Percentiles rank a stretch among this genome's conserved stretches.
phyloP scores from a whole-genome alignment of 30 jellyfish, hydroid and myxozoan genomes.

The Aurelia coerulea region DNA sequence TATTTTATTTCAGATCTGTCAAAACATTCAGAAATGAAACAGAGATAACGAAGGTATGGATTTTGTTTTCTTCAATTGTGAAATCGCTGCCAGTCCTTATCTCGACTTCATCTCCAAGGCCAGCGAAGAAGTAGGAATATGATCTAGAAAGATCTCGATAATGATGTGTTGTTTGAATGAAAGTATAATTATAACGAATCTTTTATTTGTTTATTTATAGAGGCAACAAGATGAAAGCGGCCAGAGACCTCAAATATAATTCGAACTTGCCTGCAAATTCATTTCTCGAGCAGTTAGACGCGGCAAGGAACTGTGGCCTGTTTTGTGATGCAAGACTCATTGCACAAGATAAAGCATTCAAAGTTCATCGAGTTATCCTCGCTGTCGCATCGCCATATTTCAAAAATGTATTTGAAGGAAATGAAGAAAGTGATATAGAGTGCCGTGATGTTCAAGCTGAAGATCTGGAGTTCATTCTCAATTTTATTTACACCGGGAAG shows the following conservation, averaged over 20 bases:
- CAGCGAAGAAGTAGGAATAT: too few species aligned
- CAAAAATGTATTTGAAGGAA: conserved; percentile 21
- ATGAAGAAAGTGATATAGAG: conserved; percentile 19
- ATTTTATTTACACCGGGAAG: conserved; percentile 59
- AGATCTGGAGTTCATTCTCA: conserved; percentile 51
- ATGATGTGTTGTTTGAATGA: too few species aligned
- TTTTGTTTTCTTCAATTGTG: too few species aligned
- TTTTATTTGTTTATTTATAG: background rate
- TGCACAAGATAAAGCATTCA: conserved; percentile 55
- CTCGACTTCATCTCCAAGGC: too few species aligned
- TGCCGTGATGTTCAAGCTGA: conserved; percentile 31
- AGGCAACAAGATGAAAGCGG: conserved; percentile 29
- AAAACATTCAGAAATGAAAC: too few species aligned
- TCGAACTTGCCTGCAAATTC: conserved; percentile 29
- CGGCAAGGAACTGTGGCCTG: conserved; percentile 67
- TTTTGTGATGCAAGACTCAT: conserved; percentile 67
- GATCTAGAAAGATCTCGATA: too few species aligned
- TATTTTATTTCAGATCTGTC: too few species aligned
- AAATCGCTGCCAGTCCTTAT: too few species aligned
- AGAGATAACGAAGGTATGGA: too few species aligned
- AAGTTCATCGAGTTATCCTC: conserved; percentile 71
- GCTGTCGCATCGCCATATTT: conserved; percentile 52
- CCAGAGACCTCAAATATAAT: conserved; percentile 48
- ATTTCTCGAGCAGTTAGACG: conserved; percentile 20
- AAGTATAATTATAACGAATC: too few species aligned